Evolutionary conservation across 2,113 vertebrate genomes (phyloP).

Genomic region (Rhinolophus ferrumequinum): DNA sequence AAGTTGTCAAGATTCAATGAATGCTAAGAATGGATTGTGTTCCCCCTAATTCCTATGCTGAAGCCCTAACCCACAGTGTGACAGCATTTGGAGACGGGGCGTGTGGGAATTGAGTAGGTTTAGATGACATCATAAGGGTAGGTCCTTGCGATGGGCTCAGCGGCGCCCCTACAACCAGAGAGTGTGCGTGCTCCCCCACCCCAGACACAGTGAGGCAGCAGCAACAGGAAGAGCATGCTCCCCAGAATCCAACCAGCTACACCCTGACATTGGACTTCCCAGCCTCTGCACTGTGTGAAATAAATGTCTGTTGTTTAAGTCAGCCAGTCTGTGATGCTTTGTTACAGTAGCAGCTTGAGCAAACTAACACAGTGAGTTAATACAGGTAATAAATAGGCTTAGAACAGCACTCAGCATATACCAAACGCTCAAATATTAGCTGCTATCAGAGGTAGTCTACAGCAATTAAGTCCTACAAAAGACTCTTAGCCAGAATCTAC

Average conservation of each 20-base stretch:
- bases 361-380: not conserved
- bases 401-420: not conserved
- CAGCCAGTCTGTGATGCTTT: not conserved
- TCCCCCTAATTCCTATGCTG: not conserved
- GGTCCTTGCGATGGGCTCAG: not conserved
- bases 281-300: not conserved
- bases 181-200: too few relatives aligned
- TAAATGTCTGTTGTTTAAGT: not conserved
- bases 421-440: not conserved
- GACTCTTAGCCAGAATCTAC: not conserved
- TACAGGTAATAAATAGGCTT: not conserved
- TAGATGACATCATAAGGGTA: not conserved
- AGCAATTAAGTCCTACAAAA: not conserved
- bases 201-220: not conserved
- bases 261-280: not conserved
- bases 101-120: not conserved
- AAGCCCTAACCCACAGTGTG: not conserved
- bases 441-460: not conserved
- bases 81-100: not conserved
- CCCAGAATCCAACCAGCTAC: not conserved
- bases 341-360: not conserved
- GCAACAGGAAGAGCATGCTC: not conserved
- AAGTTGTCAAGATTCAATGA: not conserved
- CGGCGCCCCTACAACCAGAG: not conserved
- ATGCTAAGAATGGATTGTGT: not conserved